Percentiles rank a stretch among this genome's conserved stretches.
Conservation (phyloP, 2,113 vertebrate genomes). For the Corythornis vintsioides region DNA sequence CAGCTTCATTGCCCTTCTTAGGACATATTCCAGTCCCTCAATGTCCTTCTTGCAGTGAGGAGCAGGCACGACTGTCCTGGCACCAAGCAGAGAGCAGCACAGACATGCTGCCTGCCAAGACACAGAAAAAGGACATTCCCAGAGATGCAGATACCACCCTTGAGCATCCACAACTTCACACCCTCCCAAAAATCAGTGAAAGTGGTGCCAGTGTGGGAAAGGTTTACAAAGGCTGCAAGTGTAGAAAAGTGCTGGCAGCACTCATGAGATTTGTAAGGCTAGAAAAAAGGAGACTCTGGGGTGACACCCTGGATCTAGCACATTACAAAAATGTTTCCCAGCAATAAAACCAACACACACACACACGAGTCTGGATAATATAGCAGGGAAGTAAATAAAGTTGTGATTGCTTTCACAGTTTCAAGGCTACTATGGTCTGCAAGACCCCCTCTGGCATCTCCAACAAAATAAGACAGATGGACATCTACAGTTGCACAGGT, state of each 20-base stretch:
- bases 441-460: neutral
- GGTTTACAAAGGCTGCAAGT: neutral
- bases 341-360: fast-evolving
- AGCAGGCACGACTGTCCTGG: neutral
- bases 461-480: neutral
- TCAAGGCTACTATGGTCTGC: fast-evolving
- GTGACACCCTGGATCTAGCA: neutral
- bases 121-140: neutral
- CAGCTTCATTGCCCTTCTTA: neutral
- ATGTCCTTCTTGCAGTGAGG: neutral
- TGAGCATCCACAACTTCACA: neutral
- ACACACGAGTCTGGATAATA: fast-evolving
- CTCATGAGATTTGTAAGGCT: neutral
- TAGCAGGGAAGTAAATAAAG: neutral
- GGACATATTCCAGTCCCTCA: neutral
- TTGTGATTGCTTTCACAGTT: neutral
- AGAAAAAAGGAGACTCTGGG: neutral
- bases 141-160: neutral
- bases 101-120: neutral
- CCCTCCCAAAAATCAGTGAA: neutral
- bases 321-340: neutral
- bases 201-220: fast-evolving
- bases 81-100: neutral
- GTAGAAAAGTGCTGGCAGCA: neutral
- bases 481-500: neutral